A percentile compares a stretch with the other conserved stretches of the same genome.
Conservation (phyloP, 2,797 vertebrate species). For the Stomatorhinus walkeri region DNA sequence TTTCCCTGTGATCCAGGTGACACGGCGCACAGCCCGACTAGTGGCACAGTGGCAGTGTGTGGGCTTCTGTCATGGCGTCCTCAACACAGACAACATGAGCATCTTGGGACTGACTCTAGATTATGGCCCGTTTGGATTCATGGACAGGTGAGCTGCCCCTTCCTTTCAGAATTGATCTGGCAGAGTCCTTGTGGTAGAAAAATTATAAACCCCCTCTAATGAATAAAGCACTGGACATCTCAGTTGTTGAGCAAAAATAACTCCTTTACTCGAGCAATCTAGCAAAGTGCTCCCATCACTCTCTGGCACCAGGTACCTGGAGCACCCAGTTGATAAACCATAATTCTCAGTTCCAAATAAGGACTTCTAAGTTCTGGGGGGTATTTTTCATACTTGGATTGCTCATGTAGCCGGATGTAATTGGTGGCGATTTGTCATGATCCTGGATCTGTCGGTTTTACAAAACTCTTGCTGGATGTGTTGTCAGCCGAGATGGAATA, state of each 20-base stretch:
- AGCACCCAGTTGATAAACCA: not conserved
- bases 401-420: not conserved
- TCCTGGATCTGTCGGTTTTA: not conserved
- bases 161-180: not conserved
- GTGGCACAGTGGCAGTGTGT: constrained; percentile 95
- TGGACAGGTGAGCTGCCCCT: constrained; percentile 76
- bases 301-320: not conserved
- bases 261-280: not conserved
- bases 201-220: not conserved
- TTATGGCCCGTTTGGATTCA: constrained; percentile 93
- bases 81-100: constrained; percentile 98
- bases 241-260: not conserved
- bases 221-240: not conserved
- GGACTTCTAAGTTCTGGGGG: not conserved
- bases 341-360: not conserved
- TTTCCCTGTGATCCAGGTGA: constrained; percentile 57
- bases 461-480: not conserved
- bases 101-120: constrained; percentile 88
- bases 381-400: not conserved
- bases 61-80: constrained; percentile 93
- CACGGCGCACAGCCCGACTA: constrained; percentile 72
- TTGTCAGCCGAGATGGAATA: not conserved
- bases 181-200: not conserved
- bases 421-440: not conserved
- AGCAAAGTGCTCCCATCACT: not conserved